Base-by-base conservation (phyloP, 1,140 invertebrate species). In the Calliphora vicina region DNA sequence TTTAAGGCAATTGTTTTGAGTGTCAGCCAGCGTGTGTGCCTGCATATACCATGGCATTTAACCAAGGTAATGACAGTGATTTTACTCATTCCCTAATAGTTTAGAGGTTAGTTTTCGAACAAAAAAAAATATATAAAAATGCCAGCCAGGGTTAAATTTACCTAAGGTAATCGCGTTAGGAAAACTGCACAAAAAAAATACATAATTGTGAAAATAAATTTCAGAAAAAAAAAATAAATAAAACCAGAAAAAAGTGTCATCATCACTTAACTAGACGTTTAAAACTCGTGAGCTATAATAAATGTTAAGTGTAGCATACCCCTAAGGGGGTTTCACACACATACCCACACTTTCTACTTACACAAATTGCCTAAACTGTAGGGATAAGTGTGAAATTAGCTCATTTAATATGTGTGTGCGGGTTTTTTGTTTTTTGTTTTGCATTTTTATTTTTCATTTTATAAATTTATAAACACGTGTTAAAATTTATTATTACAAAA, bases 1-100 rank as follows among this genome's bases (percentile, higher is more conserved):
- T 67, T 67, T 23, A 25, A 67, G 20, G 20, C 61, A 67, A 67
- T 67, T 67, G 61, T 67, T 67, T 25, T 23, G 50, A 57, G n/a
- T 67, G 61, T 67, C 20, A 25, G 61, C 61, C 23, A 23, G 10
- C 9, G 61, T 67, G 61, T 67, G n/a, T 67, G 20, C 15, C n/a
- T 57, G 3, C 29, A 57, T 67, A 67, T 20, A 23, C 42, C 74
- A 78, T 78, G 74, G 35, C 74, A 78, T 78, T 81, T 78, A 78
- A 45, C 74, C 74, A 78, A 78, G 74, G 35, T 23, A 78, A 78
- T 78, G 74, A 43, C 74, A 78, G 42, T 78, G 74, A 78, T 78
- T 78, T 78, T 23, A 35, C n/a, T 78, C 35, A 78, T 78, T 42
- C 35, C 74, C 23, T 78, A 78, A 43, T 78, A 74, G 72, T 74